Evolutionary conservation across 2,113 vertebrate species (phyloP).

Genomic region (Saimiri boliviensis): DNA sequence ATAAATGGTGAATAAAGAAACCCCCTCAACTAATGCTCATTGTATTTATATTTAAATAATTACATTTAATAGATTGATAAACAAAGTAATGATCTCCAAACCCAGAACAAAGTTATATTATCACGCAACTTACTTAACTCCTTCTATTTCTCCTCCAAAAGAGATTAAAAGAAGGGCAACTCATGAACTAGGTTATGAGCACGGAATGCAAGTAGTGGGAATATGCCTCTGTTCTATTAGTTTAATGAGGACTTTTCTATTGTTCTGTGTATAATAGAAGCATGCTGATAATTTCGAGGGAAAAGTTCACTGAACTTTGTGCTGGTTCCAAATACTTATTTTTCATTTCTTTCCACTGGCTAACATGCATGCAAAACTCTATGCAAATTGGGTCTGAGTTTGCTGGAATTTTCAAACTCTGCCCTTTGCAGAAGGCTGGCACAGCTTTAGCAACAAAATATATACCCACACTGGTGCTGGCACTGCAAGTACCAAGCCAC

Average conservation of each 20-base stretch:
- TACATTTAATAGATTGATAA: neutral
- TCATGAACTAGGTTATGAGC: neutral
- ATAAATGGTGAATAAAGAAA: constrained; percentile 13
- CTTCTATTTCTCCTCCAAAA: neutral
- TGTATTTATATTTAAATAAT: constrained; percentile 32
- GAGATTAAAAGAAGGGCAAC: neutral
- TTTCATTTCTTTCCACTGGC: neutral
- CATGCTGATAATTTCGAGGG: constrained; percentile 45
- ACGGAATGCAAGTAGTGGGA: neutral
- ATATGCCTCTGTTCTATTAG: neutral
- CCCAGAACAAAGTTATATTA: neutral
- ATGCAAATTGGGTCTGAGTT: neutral
- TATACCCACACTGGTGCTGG: neutral
- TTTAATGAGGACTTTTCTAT: constrained; percentile 46
- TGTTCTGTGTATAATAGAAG: constrained; percentile 44
- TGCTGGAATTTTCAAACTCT: constrained; percentile 4
- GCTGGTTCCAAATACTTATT: constrained; percentile 42
- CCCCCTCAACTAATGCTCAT: neutral
- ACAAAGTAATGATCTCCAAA: neutral
- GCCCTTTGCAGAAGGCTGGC: neutral
- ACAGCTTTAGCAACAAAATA: neutral
- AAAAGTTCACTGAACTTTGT: constrained; percentile 53
- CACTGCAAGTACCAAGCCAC: neutral
- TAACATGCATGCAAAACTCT: constrained; percentile 39
- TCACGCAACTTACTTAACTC: neutral